Evolutionary conservation across 2,113 vertebrate species (phyloP), one percentile per base, ranked within the genome.

Genomic region (Columbina picui): DNA sequence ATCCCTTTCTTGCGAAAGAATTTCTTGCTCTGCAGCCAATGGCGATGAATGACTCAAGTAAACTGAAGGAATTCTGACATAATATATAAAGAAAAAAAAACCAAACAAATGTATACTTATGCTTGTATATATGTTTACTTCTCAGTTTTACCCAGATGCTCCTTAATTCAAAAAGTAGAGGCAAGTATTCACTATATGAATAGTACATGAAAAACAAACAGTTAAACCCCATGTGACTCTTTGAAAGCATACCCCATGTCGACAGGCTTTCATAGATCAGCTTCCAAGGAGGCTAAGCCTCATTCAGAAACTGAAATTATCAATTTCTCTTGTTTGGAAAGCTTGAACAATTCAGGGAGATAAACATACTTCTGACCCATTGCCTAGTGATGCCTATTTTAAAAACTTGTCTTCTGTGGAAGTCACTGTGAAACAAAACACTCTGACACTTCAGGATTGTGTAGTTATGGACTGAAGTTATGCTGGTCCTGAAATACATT

Each of bases 231-330:
- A 59, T 14, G 27, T 55, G 73, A 90, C 41, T 34, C 68, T 93
- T 90, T 94, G 59, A 95, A 95, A 89, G 50, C 0, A 0, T 61
- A 89, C 64, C 88, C 85, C 96, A 81, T 78, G 79, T 80, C 0
- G 60, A 88, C 3, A 96, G 49, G 76, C 79, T 96, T 95, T 89
- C 92, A 90, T 30, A 81, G 68, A 30, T 78, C 83, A 84, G 76
- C 73, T 81, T 84, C 79, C 73, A 81, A 86, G 68, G 71, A 86
- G 13, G 59, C 21, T 94, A 93, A 96, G 64, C 79, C 93, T 95
- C 71, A 80, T 94, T 95, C 93, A 96, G 87, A 85, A 90, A 90
- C 23, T 1, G 43, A 93, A 93, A 81, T 94, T 90, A 94, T 94
- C 83, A 90, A 56, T 89, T 94, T 96, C 73, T 71, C 68, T 64